Evolutionary conservation across 1,140 invertebrate species (phyloP).

Genomic region (Musca domestica): DNA sequence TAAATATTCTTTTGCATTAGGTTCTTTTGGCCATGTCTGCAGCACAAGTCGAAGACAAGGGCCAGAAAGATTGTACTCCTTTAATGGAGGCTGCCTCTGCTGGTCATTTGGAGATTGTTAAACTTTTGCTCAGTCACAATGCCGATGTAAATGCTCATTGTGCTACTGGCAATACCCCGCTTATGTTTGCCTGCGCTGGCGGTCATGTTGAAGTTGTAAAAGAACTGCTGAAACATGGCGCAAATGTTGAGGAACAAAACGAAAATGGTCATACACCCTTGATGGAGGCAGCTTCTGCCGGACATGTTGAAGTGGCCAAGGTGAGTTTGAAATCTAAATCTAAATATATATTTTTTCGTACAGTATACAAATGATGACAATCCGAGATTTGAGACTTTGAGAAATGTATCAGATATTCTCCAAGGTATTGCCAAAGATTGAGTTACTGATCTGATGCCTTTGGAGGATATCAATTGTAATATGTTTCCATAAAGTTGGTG

Average conservation of each 20-base stretch:
- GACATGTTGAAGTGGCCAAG: slow-evolving; percentile 91
- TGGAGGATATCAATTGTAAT: not conserved
- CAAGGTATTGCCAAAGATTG: slow-evolving; percentile 28
- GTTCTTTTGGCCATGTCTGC: slow-evolving; percentile 95
- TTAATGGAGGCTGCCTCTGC: slow-evolving; percentile 95
- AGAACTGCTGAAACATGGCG: slow-evolving; percentile 83
- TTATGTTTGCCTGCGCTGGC: slow-evolving; percentile 97
- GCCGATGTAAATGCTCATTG: slow-evolving; percentile 97
- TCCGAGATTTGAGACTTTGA: slow-evolving; percentile 48
- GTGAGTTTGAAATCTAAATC: slow-evolving; percentile 40
- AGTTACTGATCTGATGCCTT: slow-evolving; percentile 42
- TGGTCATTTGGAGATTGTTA: slow-evolving; percentile 92
- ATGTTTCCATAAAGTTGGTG: slow-evolving; percentile 29
- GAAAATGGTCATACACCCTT: slow-evolving; percentile 98
- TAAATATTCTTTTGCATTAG: slow-evolving; percentile 54
- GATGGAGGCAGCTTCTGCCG: slow-evolving; percentile 97
- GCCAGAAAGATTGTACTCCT: slow-evolving; percentile 90
- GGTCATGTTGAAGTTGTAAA: slow-evolving; percentile 91
- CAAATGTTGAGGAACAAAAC: slow-evolving; percentile 97
- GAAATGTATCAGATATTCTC: not conserved
- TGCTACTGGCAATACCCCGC: slow-evolving; percentile 90
- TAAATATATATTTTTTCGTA: not conserved
- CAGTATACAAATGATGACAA: slow-evolving; percentile 51
- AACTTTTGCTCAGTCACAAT: slow-evolving; percentile 84
- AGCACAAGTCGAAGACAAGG: slow-evolving; percentile 94